A percentile compares a stretch with the other conserved stretches of the same genome.
Evolutionary conservation across 2,888 invertebrate species (phyloP).

Genomic region (Ormyrus pomaceus): DNA sequence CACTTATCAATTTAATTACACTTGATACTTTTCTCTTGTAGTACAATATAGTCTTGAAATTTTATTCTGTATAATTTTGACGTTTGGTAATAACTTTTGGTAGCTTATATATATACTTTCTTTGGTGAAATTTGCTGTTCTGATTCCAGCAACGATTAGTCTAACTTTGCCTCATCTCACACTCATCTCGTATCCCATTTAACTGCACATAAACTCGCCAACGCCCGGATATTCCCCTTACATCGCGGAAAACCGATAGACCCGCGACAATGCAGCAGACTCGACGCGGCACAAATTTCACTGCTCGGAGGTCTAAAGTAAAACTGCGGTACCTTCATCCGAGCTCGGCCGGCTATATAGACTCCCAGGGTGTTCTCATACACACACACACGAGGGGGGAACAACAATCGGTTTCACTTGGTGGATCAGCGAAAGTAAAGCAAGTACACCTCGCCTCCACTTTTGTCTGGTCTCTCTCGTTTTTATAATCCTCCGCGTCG

Average conservation of each 20-base stretch:
- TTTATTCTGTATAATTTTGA: no score
- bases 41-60: no score
- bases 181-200: no score
- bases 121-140: no score
- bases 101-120: no score
- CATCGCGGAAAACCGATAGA: background rate
- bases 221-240: no score
- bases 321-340: slow-evolving; percentile 66
- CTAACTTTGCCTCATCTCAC: no score
- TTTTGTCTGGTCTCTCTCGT: slow-evolving; percentile 54
- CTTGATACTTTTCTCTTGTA: no score
- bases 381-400: slow-evolving; percentile 27
- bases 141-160: no score
- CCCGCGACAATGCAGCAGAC: slow-evolving; percentile 11
- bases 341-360: slow-evolving; percentile 68
- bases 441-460: slow-evolving; percentile 46
- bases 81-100: no score
- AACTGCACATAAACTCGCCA: no score
- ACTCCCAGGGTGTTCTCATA: slow-evolving; percentile 67
- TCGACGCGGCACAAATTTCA: slow-evolving; percentile 26
- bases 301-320: slow-evolving; percentile 58
- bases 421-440: slow-evolving; percentile 69
- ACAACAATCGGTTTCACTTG: slow-evolving; percentile 74
- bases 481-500: slow-evolving; percentile 47
- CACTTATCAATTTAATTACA: no score